Percentiles rank a stretch among this genome's conserved stretches.
Evolutionary conservation across 2,797 vertebrate genomes (phyloP).

Genomic region (Cynopterus sphinx): DNA sequence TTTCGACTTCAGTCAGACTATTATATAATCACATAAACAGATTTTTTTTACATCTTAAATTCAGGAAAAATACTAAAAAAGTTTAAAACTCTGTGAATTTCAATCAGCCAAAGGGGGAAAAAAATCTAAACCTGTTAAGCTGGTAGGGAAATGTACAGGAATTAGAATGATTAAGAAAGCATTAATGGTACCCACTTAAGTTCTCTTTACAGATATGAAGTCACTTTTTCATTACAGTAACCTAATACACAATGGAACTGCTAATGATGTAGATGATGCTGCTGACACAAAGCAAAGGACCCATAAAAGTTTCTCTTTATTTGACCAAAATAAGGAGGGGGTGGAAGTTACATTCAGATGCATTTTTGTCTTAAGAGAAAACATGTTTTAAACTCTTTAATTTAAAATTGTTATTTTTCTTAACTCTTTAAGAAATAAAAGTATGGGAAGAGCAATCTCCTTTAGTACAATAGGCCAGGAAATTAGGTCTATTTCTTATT

Average conservation of each 20-base stretch:
- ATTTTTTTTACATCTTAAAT: neutral
- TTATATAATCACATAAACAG: neutral
- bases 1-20: neutral
- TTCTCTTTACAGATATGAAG: neutral
- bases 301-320: neutral
- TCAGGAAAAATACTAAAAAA: neutral
- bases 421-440: neutral
- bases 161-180: neutral
- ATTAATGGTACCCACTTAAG: neutral
- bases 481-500: neutral
- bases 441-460: neutral
- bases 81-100: neutral
- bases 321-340: neutral
- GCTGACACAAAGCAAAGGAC: neutral
- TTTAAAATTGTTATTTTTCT: neutral
- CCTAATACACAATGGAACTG: neutral
- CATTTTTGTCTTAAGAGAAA: neutral
- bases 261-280: neutral
- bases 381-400: neutral
- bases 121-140: neutral
- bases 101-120: neutral
- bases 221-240: neutral
- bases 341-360: neutral
- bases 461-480: neutral
- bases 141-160: neutral